These are phyloP conservation scores for Apamea anceps DNA, from an alignment of 2,888 invertebrate genomes.

Conservation along the genomic window DNA sequence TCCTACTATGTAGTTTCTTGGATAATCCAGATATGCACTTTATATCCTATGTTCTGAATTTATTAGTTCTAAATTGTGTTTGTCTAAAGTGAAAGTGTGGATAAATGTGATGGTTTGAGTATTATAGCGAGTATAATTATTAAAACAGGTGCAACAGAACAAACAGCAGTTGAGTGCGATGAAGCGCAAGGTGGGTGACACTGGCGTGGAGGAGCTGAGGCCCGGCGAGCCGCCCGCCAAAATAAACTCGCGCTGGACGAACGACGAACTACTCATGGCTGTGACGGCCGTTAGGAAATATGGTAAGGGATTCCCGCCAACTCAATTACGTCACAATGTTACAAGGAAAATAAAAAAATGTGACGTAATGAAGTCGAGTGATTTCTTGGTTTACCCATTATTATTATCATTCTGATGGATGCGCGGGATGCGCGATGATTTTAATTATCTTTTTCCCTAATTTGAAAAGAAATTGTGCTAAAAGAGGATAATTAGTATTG, in stretches of 20 bases:
- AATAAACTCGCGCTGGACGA: conserved; percentile 97
- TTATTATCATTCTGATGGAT: not conserved
- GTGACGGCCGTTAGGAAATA: conserved; percentile 96
- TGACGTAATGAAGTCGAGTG: conserved; percentile 7
- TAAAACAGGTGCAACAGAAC: conserved; percentile 96
- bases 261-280: conserved; percentile 97
- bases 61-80: conserved; percentile 51
- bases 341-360: conserved; percentile 13
- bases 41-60: conserved; percentile 56
- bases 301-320: conserved; percentile 90
- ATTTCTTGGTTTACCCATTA: conserved; percentile 3
- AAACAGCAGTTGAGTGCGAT: conserved; percentile 97
- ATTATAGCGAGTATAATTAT: conserved; percentile 52
- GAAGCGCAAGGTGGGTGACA: conserved; percentile 93
- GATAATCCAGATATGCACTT: conserved; percentile 89
- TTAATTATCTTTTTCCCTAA: conserved; percentile 15
- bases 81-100: conserved; percentile 30
- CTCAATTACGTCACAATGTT: conserved; percentile 4
- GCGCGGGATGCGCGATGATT: not conserved
- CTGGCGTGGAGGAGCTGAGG: conserved; percentile 91
- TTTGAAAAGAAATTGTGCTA: conserved; percentile 2
- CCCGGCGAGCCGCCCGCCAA: conserved; percentile 92
- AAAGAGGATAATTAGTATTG: not conserved
- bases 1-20: conserved; percentile 79
- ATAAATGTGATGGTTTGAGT: conserved; percentile 38